Evolutionary conservation across 1,140 invertebrate species (phyloP).

Genomic region (Dolichoris vasculosae): DNA sequence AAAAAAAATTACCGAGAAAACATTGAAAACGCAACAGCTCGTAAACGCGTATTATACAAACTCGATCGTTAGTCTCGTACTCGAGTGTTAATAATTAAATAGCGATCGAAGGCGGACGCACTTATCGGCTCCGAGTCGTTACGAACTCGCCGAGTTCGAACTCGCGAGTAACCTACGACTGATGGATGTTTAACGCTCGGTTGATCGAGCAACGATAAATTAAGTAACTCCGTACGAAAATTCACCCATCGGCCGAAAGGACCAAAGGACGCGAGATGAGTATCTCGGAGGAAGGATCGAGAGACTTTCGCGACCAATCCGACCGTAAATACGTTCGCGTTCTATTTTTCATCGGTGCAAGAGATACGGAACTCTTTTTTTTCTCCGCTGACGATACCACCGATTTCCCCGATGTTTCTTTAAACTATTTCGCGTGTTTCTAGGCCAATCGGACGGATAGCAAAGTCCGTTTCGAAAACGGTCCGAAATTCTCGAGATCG

Average conservation of each 20-base stretch:
- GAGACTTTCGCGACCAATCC: too few relatives aligned
- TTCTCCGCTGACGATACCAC: too few relatives aligned
- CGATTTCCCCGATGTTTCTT: not conserved
- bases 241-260: too few relatives aligned
- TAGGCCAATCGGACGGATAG: too few relatives aligned
- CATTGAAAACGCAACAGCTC: not conserved
- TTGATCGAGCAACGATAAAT: slow-evolving; percentile 9
- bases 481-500: too few relatives aligned
- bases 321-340: not conserved
- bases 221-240: not conserved
- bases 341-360: not conserved
- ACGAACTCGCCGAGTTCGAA: not conserved
- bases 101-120: not conserved
- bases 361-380: not conserved
- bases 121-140: not conserved
- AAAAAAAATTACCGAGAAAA: not conserved
- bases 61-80: slow-evolving; percentile 8
- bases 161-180: not conserved
- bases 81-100: slow-evolving; percentile 34
- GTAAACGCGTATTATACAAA: slow-evolving; percentile 38
- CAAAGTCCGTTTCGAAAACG: too few relatives aligned
- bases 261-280: not conserved
- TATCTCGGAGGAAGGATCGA: not conserved
- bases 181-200: not conserved
- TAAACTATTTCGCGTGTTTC: too few relatives aligned